A percentile compares a stretch with the other conserved stretches of the same genome.
phyloP scores from a whole-genome alignment of 1,140 invertebrate genomes.

The Mylabris phalerata region DNA sequence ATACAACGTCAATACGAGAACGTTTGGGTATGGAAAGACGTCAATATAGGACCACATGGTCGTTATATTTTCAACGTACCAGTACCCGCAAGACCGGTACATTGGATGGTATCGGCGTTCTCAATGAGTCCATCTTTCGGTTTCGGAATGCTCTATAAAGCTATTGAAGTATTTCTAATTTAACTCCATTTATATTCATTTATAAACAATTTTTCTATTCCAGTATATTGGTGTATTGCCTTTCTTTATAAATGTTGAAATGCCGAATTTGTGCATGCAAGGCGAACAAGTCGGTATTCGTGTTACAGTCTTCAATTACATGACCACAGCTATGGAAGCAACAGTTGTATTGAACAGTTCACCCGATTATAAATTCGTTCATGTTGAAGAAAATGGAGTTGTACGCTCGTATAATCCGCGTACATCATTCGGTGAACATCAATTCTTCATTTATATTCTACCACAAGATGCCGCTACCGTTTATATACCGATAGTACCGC shows the following conservation, averaged over 20 bases:
- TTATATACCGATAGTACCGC: slow-evolving; percentile 85
- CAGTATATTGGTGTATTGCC: slow-evolving; percentile 77
- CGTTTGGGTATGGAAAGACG: slow-evolving; percentile 89
- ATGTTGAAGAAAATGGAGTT: slow-evolving; percentile 85
- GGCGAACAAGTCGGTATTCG: slow-evolving; percentile 92
- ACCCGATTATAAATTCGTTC: slow-evolving; percentile 86
- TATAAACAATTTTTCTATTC: slow-evolving; percentile 1
- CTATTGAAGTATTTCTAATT: slow-evolving; percentile 54
- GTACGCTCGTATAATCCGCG: slow-evolving; percentile 78
- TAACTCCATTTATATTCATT: not conserved
- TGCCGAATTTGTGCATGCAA: slow-evolving; percentile 72
- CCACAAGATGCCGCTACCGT: slow-evolving; percentile 74
- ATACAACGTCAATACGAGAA: slow-evolving; percentile 87
- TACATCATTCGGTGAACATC: slow-evolving; percentile 85
- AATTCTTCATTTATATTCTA: slow-evolving; percentile 84
- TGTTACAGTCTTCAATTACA: slow-evolving; percentile 91
- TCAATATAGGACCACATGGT: slow-evolving; percentile 88
- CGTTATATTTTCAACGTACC: slow-evolving; percentile 78
- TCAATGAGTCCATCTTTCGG: slow-evolving; percentile 79
- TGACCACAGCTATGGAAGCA: slow-evolving; percentile 74
- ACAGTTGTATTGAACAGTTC: slow-evolving; percentile 82
- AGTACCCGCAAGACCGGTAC: slow-evolving; percentile 77
- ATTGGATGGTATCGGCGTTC: slow-evolving; percentile 90
- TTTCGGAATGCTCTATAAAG: slow-evolving; percentile 74
- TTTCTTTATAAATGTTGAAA: slow-evolving; percentile 94